These are phyloP conservation scores for Adelognathus sp. DNA, from an alignment of 2,888 invertebrate genomes.

Conservation along the genomic window DNA sequence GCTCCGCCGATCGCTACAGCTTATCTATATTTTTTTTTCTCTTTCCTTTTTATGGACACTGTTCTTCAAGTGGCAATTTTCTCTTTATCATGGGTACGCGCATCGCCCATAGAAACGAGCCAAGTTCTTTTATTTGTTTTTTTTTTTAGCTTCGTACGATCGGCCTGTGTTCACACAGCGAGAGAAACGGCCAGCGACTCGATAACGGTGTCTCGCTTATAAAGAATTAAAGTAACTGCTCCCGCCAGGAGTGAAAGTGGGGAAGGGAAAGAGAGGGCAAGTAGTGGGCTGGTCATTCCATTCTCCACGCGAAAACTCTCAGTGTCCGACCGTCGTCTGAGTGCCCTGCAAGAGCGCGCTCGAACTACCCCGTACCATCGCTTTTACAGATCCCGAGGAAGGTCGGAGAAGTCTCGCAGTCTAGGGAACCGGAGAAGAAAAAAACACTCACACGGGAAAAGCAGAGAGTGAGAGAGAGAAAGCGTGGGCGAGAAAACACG, in stretches of 20 bases:
- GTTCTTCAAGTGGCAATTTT: slow-evolving; percentile 59
- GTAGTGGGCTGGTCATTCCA: slow-evolving; percentile 54
- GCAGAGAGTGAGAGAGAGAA: too few species aligned
- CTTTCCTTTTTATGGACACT: slow-evolving; percentile 52
- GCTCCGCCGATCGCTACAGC: slow-evolving; percentile 39
- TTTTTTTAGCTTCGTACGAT: slow-evolving; percentile 35
- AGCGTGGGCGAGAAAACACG: slow-evolving; percentile 5
- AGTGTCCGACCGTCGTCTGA: slow-evolving; percentile 44
- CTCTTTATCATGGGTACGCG: slow-evolving; percentile 44
- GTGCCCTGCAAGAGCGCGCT: slow-evolving; percentile 15
- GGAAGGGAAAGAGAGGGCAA: too few species aligned
- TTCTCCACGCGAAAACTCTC: slow-evolving; percentile 57
- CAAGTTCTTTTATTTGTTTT: slow-evolving; percentile 12
- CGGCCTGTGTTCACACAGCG: slow-evolving; percentile 1
- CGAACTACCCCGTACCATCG: slow-evolving; percentile 10
- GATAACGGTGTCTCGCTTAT: slow-evolving; percentile 70
- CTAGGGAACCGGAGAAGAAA: slow-evolving; percentile 22
- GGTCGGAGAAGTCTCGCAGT: slow-evolving; percentile 48
- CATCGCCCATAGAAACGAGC: slow-evolving; percentile 26
- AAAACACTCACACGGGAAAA: slow-evolving; percentile 15
- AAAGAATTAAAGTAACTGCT: slow-evolving; percentile 71
- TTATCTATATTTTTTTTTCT: slow-evolving; percentile 54
- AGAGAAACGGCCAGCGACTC: slow-evolving; percentile 57
- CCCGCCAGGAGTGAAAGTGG: slow-evolving; percentile 62
- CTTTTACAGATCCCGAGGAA: slow-evolving; percentile 38